Evolutionary conservation across 2,797 vertebrate genomes (phyloP), one percentile per base, ranked within the genome.

Genomic region (Tolypeutes matacus): DNA sequence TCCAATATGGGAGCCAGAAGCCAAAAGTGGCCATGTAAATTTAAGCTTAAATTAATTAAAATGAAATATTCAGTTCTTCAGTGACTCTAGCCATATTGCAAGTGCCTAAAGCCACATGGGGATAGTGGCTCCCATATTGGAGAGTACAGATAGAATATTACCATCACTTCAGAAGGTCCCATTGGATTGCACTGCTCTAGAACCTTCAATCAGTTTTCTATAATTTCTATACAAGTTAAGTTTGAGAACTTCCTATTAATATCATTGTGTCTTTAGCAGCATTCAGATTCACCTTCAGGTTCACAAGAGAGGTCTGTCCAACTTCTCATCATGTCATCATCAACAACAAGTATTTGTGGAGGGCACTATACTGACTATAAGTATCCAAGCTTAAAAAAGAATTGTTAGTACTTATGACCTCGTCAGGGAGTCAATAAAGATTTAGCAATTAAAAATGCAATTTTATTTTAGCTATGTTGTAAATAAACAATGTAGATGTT

Each of bases 401-500:
- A 39, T 39, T 42, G 70, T 7, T 73, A 67, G 53, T 25, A 69
- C 9, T 36, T 65, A 69, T 51, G 18, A 58, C 36, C 65, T 84
- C 12, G 70, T 53, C 42, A 73, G 39, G 31, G 53, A 67, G 18
- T 36, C 46, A 51, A 70, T 5, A 36, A 36, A 4, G 58, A 65
- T 5, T 34, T n/a, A 69, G 49, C 67, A 94, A 78, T 67, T 46
- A 60, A 86, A 94, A 73, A 67, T 34, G 72, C 23, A 65, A 70
- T 42, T n/a, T 73, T 25, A 67, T 83, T 69, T 82, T 86, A 89
- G 18, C 17, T 77, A 27, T 51, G 10, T 49, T 73, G 89, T 83
- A 92, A 92, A 69, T 90, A 93, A 69, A 60, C 75, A 46, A 80
- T 70, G 21, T 46, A 49, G 62, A 83, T 93, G n/a, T 62, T 60